phyloP scores from a whole-genome alignment of 2,797 vertebrate genomes.

The Paramormyrops hopkinsi region DNA sequence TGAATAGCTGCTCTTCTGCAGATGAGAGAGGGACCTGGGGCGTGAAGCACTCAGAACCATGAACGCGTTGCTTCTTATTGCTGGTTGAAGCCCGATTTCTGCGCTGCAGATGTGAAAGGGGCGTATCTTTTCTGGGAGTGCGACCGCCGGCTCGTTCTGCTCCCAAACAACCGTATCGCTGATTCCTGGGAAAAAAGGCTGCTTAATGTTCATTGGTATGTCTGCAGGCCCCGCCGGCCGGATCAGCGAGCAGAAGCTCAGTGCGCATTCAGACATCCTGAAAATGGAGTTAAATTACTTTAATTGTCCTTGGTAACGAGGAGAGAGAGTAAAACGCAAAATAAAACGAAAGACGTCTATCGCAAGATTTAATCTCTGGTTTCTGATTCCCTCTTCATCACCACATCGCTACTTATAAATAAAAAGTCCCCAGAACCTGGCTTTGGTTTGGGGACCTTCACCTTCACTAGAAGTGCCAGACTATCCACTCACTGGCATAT shows the following conservation, averaged over 20 bases:
- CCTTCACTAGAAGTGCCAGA: background rate
- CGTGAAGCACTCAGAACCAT: background rate
- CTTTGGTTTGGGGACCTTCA: background rate
- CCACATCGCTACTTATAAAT: background rate
- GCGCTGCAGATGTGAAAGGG: background rate
- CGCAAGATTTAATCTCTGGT: background rate
- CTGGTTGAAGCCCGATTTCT: background rate
- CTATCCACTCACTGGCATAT: background rate
- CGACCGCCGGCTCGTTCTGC: background rate
- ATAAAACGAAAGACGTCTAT: background rate
- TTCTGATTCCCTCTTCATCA: constrained; percentile 1
- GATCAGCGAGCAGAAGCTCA: background rate
- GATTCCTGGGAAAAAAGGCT: background rate
- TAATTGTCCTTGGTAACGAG: constrained; percentile 1
- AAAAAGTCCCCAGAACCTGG: background rate
- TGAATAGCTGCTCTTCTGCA: background rate
- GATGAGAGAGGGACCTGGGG: background rate
- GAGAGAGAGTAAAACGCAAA: background rate
- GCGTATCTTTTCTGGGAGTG: background rate
- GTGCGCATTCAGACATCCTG: background rate
- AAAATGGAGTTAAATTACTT: constrained; percentile 1
- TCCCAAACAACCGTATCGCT: constrained; percentile 12
- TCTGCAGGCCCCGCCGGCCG: no score
- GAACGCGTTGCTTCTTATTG: background rate
- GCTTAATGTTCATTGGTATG: background rate